Conservation (phyloP, 2,113 vertebrate species). For the Lonchura striata region DNA sequence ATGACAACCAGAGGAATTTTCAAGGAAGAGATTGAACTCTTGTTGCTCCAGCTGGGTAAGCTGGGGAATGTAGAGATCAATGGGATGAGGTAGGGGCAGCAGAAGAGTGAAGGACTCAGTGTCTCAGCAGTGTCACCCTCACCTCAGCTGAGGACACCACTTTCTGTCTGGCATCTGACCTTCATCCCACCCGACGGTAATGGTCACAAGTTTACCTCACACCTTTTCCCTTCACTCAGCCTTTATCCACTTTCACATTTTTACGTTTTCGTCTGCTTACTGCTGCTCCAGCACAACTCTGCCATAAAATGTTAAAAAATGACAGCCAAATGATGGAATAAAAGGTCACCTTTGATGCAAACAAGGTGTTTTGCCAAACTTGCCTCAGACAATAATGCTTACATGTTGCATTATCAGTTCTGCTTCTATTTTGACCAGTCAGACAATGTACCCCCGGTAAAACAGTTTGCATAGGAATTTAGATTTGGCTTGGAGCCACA, state of each 20-base stretch:
- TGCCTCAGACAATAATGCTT: background rate
- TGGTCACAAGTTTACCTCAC: background rate
- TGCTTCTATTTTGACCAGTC: background rate
- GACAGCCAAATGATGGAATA: background rate
- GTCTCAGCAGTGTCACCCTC: background rate
- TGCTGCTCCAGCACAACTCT: background rate
- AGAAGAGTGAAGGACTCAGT: background rate
- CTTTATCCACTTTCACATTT: background rate
- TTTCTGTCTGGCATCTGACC: background rate
- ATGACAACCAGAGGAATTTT: background rate
- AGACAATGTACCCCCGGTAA: background rate
- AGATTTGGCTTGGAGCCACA: background rate
- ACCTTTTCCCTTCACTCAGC: background rate
- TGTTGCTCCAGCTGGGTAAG: background rate
- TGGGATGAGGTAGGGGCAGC: background rate
- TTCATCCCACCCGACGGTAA: background rate
- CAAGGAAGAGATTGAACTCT: background rate
- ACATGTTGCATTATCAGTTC: background rate
- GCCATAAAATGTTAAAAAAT: constrained; percentile 1
- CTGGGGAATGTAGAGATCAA: fast-evolving
- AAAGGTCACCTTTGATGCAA: constrained; percentile 23
- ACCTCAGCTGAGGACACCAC: background rate
- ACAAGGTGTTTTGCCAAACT: background rate
- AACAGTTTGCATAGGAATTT: background rate
- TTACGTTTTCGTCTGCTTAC: background rate